Evolutionary conservation across 2,888 invertebrate species (phyloP).

Genomic region (Scotopteryx bipunctaria): DNA sequence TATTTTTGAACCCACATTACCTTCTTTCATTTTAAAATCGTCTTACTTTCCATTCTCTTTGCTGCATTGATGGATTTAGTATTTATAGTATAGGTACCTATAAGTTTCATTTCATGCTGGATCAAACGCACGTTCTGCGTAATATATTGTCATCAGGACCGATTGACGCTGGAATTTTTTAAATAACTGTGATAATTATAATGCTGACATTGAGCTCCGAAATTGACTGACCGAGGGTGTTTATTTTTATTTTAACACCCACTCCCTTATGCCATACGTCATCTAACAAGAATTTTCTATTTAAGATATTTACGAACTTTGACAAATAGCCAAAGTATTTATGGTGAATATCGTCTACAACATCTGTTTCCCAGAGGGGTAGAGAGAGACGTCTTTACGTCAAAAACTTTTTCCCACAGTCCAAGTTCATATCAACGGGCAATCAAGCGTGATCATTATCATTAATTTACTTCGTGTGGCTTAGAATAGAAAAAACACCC

Average conservation of each 20-base stretch:
- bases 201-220: slow-evolving; percentile 72
- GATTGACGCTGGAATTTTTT: slow-evolving; percentile 37
- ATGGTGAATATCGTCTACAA: slow-evolving; percentile 7
- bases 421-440: slow-evolving; percentile 23
- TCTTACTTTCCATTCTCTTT: slow-evolving; percentile 47
- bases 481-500: slow-evolving; percentile 20
- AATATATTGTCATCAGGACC: slow-evolving; percentile 26
- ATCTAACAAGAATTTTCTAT: slow-evolving; percentile 67
- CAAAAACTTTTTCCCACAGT: slow-evolving; percentile 29
- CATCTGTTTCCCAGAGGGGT: slow-evolving; percentile 1
- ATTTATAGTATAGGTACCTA: slow-evolving; percentile 1
- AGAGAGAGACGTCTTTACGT: neutral
- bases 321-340: slow-evolving; percentile 42
- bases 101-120: slow-evolving; percentile 12
- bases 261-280: slow-evolving; percentile 55
- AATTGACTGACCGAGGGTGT: slow-evolving; percentile 63
- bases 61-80: slow-evolving; percentile 7
- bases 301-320: slow-evolving; percentile 55
- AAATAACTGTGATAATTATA: slow-evolving; percentile 55
- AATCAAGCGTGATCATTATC: slow-evolving; percentile 34
- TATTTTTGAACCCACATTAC: slow-evolving; percentile 60
- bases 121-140: slow-evolving; percentile 12
- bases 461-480: slow-evolving; percentile 24
- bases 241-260: slow-evolving; percentile 75
- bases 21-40: slow-evolving; percentile 57